Percentiles rank a stretch among this genome's conserved stretches.
Conservation (phyloP, 2,888 invertebrate genomes). For the Diaperis boleti region DNA sequence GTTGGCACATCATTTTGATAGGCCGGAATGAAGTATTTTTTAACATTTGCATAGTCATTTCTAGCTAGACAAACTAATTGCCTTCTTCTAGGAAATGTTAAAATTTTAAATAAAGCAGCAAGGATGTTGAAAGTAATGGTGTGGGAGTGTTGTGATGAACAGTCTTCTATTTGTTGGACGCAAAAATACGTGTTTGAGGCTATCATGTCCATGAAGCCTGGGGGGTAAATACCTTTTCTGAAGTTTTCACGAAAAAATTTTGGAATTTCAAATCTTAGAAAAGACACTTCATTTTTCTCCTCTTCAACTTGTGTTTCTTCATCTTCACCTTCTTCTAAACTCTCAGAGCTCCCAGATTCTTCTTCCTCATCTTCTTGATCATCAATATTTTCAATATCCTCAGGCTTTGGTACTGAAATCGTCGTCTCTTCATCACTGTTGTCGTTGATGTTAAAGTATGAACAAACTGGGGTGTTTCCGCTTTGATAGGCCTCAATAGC, state of each 20-base stretch:
- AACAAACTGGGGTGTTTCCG: slow-evolving; percentile 71
- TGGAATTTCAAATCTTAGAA: slow-evolving; percentile 30
- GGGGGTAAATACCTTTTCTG: slow-evolving; percentile 72
- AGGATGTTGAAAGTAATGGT: slow-evolving; percentile 73
- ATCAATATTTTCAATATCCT: slow-evolving; percentile 35
- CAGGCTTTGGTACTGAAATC: slow-evolving; percentile 20
- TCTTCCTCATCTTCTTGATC: slow-evolving; percentile 26
- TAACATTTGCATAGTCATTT: slow-evolving; percentile 49
- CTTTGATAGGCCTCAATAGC: slow-evolving; percentile 76
- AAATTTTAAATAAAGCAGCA: slow-evolving; percentile 69
- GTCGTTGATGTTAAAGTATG: slow-evolving; percentile 67
- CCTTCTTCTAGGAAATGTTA: slow-evolving; percentile 47
- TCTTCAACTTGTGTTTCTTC: slow-evolving; percentile 50
- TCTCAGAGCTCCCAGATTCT: slow-evolving; percentile 17
- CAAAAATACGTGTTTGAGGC: slow-evolving; percentile 75
- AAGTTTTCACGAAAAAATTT: slow-evolving; percentile 77
- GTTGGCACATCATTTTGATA: slow-evolving; percentile 57
- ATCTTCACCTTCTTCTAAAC: slow-evolving; percentile 29
- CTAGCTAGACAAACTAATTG: slow-evolving; percentile 59
- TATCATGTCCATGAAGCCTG: slow-evolving; percentile 77
- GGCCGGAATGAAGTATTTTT: slow-evolving; percentile 44
- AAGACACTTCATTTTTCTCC: background rate
- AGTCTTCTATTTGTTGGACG: slow-evolving; percentile 80
- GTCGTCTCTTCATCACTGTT: background rate
- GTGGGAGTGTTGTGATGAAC: slow-evolving; percentile 71